Evolutionary conservation across 1,140 invertebrate species (phyloP).

Genomic region (Thalassaphorura encarpata): DNA sequence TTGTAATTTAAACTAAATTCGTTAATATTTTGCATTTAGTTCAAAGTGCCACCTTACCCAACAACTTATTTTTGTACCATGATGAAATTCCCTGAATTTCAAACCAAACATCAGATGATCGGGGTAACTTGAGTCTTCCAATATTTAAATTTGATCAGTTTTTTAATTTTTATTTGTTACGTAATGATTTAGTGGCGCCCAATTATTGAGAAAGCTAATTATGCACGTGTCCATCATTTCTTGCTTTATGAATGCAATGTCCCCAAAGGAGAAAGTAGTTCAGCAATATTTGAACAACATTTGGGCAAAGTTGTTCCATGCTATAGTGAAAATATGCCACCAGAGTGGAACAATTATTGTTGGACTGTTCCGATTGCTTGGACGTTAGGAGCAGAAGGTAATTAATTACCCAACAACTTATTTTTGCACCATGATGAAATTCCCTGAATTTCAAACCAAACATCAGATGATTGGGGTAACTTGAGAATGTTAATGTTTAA

Average conservation of each 20-base stretch:
- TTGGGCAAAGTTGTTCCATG: neutral
- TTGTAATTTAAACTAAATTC: too few species aligned
- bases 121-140: neutral
- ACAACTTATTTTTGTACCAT: neutral
- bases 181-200: neutral
- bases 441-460: neutral
- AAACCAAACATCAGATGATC: neutral
- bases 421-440: constrained; percentile 4
- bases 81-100: neutral
- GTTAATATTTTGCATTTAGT: too few species aligned
- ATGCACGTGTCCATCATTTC: neutral
- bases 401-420: too few species aligned
- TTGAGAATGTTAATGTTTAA: neutral
- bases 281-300: neutral
- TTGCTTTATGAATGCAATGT: constrained; percentile 8
- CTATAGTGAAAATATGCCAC: neutral
- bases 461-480: neutral
- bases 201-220: neutral
- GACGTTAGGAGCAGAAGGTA: constrained; percentile 4
- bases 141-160: neutral
- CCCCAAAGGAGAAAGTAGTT: neutral
- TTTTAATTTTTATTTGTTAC: too few species aligned
- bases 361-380: neutral
- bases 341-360: constrained; percentile 3
- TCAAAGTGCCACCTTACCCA: neutral